Evolutionary conservation across 2,797 vertebrate genomes (phyloP), one percentile per base, ranked within the genome.

Genomic region (Potorous gilbertii): DNA sequence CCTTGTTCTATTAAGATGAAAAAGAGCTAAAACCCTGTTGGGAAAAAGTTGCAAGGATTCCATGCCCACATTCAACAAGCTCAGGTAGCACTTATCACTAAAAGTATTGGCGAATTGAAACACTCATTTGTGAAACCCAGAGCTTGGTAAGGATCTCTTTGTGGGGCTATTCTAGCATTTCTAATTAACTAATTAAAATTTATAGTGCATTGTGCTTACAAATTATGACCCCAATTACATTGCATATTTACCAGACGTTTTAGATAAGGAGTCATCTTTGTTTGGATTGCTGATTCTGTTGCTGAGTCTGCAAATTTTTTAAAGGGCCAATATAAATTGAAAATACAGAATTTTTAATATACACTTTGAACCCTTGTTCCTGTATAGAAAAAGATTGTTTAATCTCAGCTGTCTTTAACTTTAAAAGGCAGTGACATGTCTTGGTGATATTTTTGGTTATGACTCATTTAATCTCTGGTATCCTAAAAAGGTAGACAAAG

Each of bases 371-470:
- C 52, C 8, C 27, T 52, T 90, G 5, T 52, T 54, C 54, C 54
- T 29, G 14, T 90, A 31, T 90, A 31, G 4, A 54, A 54, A 54
- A 90, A 90, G 87, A 90, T 29, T 90, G 54, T 1, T 31, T 54
- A 31, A 52, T 52, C 54, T 54, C 4, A 31, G 27, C 54, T 34
- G 54, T 34, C 12, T 90, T 90, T 90, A 54, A 90, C 89, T 90
- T 52, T 52, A 90, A 31, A 28, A 91, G 28, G 62, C 56, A 89
- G 81, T 91, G 54, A 62, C 96, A 54, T 29, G 52, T 54, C 62
- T 94, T 87, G 93, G 57, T 66, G 27, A 81, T 40, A 74, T 14
- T 96, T 97, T 95, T 90, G 89, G 31, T 81, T 96, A 87, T 95
- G 40, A 14, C 31, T 94, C 21, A 81, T 46, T 31, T 40, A 91